Base-by-base conservation (phyloP, 2,888 invertebrate genomes). In the Tinea trinotella region DNA sequence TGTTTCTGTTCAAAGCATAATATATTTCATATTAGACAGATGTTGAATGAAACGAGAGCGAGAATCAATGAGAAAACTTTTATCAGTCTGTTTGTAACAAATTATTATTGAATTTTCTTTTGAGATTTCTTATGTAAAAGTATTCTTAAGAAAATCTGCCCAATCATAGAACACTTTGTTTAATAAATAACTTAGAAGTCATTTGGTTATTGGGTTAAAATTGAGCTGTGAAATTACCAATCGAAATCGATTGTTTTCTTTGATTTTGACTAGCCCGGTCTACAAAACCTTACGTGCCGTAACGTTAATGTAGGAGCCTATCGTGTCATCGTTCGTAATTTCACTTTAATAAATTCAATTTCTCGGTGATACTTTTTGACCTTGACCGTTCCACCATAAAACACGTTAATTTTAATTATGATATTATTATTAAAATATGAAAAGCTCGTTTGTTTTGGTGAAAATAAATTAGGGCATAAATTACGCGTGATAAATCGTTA, bases 271-370 rank as follows among this genome's bases (percentile, higher is more conserved):
- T 50, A 24, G 50, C 13, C 22, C 50, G 19, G 13, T 40, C 40
- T 17, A 18, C 13, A 50, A 65, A 63, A 56, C 53, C 62, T 71
- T 64, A 74, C 80, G 80, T 81, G 80, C 70, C 71, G 68, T 35
- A 55, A 64, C 62, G 65, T 65, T 70, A 68, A 73, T 78, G 75
- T 70, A 56, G 57, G 66, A 71, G 78, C 70, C 76, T 80, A 74
- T 62, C 61, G 58, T 59, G 59, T 57, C 60, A 57, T 60, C 13
- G 22, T 50, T 50, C 13, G 9, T 22, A 15, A 46, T 50, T 50
- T 24, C 7, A 15, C 50, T 50, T 50, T 19, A 3, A 48, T 19
- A 48, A 17, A n/a, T 48, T 48, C 48, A n/a, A 24, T 50, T 50
- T 50, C 13, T 15, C 48, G 17, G 19, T 19, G 17, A 48, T 13